Evolutionary conservation across 2,888 invertebrate species (phyloP).

Genomic region (Tenthredo mesomela): DNA sequence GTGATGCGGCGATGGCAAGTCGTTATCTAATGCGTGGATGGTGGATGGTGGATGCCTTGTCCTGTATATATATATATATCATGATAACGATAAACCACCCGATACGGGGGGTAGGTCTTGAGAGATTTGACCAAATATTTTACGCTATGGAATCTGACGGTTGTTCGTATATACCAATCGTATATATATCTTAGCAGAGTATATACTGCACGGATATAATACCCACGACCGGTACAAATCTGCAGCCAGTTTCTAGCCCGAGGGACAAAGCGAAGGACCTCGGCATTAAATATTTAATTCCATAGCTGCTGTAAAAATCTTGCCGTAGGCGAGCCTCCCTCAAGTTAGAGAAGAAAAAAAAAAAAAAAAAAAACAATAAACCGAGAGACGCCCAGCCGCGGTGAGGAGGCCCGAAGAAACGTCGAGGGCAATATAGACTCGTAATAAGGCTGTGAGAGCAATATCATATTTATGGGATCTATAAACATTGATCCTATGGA

Average conservation of each 20-base stretch:
- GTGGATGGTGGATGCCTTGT: not conserved
- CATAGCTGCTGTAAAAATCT: constrained; percentile 65
- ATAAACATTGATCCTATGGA: constrained; percentile 63
- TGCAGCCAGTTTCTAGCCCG: constrained; percentile 60
- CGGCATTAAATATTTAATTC: constrained; percentile 70
- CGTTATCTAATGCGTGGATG: not conserved
- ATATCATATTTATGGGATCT: constrained; percentile 66
- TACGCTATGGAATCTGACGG: constrained; percentile 57
- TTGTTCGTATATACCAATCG: constrained; percentile 40
- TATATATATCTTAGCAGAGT: constrained; percentile 53
- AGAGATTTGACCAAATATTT: constrained; percentile 23
- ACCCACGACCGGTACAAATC: constrained; percentile 55
- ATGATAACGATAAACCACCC: not conserved
- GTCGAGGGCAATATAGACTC: constrained; percentile 61
- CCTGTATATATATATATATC: not conserved
- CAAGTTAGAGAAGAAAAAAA: constrained; percentile 34
- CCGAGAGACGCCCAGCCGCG: constrained; percentile 28
- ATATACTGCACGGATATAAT: constrained; percentile 59
- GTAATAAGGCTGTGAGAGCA: constrained; percentile 65
- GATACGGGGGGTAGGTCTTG: not conserved
- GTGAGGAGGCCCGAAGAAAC: constrained; percentile 54
- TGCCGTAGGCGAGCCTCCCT: constrained; percentile 47
- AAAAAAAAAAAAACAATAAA: constrained; percentile 41
- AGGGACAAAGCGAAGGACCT: constrained; percentile 47
- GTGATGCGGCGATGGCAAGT: constrained; percentile 41